A percentile compares a stretch with the other conserved stretches of the same genome.
phyloP scores from a whole-genome alignment of 2,797 vertebrate genomes.

The Enoplosus armatus region DNA sequence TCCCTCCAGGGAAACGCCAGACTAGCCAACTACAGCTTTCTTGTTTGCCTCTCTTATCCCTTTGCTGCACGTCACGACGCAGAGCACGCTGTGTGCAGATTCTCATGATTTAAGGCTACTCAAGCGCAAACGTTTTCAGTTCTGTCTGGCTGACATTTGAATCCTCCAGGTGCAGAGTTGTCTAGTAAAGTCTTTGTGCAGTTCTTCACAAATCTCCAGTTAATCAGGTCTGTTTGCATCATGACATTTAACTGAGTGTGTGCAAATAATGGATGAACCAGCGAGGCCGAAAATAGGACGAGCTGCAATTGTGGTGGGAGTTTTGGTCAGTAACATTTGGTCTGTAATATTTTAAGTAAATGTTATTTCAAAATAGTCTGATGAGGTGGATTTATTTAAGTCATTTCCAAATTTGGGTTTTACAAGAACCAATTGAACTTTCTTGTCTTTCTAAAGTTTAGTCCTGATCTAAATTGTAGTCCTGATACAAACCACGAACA shows the following conservation, averaged over 20 bases:
- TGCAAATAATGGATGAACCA: constrained; percentile 27
- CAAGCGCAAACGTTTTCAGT: constrained; percentile 17
- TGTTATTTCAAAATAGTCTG: neutral
- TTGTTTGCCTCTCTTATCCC: constrained; percentile 18
- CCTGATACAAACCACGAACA: neutral
- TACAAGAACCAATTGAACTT: neutral
- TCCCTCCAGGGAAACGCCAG: constrained; percentile 44
- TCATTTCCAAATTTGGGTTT: neutral
- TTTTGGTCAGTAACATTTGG: neutral
- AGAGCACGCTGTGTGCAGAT: constrained; percentile 8
- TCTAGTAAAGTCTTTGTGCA: constrained; percentile 24
- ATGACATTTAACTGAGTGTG: neutral
- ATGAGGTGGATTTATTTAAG: neutral
- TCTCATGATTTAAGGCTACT: constrained; percentile 25
- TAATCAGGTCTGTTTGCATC: constrained; percentile 26
- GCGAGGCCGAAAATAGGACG: constrained; percentile 1
- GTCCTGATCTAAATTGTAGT: too few species aligned
- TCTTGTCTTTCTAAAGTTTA: neutral
- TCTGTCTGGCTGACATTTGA: constrained; percentile 30
- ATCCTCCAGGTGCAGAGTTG: constrained; percentile 37
- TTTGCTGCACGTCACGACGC: constrained; percentile 21
- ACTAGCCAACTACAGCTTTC: constrained; percentile 29
- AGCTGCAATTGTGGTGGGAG: neutral
- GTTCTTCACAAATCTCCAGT: constrained; percentile 20
- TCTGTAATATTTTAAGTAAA: neutral